Percentiles rank a stretch among this genome's conserved stretches.
Conservation (phyloP, 1,140 invertebrate species). For the Anoplophora glabripennis region DNA sequence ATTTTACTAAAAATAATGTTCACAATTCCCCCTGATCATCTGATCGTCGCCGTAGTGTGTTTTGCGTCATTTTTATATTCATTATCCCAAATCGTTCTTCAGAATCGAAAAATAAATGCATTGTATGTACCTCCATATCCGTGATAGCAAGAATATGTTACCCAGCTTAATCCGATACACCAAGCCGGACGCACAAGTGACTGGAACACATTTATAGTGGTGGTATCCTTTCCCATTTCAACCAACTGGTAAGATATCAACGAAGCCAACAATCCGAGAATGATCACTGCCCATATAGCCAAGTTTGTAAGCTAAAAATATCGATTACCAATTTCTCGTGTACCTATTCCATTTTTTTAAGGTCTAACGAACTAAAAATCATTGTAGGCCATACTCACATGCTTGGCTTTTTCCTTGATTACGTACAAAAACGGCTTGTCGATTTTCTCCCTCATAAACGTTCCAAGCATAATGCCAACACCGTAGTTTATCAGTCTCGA, state of each 20-base stretch:
- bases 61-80: no score
- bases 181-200: conserved; percentile 32
- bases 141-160: conserved; percentile 34
- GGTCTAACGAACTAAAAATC: no score
- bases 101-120: no score
- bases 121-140: conserved; percentile 37
- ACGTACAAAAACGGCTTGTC: conserved; percentile 26
- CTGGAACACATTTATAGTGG: conserved; percentile 23
- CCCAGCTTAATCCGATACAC: conserved; percentile 34
- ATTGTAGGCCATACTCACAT: no score
- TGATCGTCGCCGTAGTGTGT: no score
- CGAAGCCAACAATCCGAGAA: conserved; percentile 16
- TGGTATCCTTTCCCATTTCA: conserved; percentile 4
- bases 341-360: no score
- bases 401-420: no score
- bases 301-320: conserved; percentile 26
- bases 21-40: no score
- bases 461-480: conserved; percentile 33
- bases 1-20: no score
- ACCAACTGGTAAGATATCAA: conserved; percentile 25
- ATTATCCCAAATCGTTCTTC: no score
- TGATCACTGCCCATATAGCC: conserved; percentile 24
- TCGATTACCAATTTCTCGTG: no score
- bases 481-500: conserved; percentile 32
- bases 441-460: conserved; percentile 22